A percentile compares a stretch with the other conserved stretches of the same genome.
phyloP scores from a whole-genome alignment of 2,797 vertebrate genomes.

The Onychomys leucogaster region DNA sequence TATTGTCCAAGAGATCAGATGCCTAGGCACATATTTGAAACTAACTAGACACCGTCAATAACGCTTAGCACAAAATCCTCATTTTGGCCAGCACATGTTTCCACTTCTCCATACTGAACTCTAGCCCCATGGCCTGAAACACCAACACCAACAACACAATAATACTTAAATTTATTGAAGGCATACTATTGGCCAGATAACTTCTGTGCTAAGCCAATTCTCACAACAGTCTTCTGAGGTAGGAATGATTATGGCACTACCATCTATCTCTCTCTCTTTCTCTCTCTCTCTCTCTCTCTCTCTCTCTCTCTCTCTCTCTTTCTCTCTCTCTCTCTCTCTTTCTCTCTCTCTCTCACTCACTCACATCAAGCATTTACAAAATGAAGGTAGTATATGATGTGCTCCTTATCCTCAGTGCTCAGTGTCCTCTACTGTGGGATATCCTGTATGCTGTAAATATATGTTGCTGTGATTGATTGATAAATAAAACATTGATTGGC shows the following conservation, averaged over 20 bases:
- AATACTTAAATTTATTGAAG: conserved; percentile 1
- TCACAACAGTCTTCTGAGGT: not conserved
- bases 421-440: not conserved
- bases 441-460: too few relatives aligned
- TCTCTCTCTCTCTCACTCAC: too few relatives aligned
- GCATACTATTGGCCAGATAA: not conserved
- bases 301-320: too few relatives aligned
- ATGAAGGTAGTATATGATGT: not conserved
- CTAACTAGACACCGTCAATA: not conserved
- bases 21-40: conserved; percentile 29
- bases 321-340: too few relatives aligned
- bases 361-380: not conserved
- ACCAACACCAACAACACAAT: not conserved
- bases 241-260: not conserved
- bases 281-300: too few relatives aligned
- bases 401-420: not conserved
- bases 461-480: too few relatives aligned
- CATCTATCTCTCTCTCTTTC: too few relatives aligned
- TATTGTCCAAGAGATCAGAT: not conserved
- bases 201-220: not conserved
- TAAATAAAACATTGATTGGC: too few relatives aligned
- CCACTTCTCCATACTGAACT: not conserved
- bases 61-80: conserved; percentile 27
- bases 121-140: conserved; percentile 4
- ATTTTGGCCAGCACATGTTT: not conserved